These are phyloP conservation scores for Spialia ferax DNA, from an alignment of 2,888 invertebrate genomes.

Conservation along the genomic window DNA sequence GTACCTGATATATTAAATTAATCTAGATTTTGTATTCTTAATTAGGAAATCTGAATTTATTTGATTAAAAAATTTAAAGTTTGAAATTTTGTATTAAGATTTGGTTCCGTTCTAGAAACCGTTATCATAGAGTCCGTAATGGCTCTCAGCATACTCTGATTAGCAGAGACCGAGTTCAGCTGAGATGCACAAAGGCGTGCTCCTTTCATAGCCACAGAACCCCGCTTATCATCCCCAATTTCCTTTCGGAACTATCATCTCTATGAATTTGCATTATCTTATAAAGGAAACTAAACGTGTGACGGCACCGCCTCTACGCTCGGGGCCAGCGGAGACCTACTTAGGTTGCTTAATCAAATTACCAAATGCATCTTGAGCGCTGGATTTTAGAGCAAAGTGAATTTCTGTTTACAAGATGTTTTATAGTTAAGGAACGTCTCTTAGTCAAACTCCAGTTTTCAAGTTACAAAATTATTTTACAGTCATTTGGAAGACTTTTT, in stretches of 20 bases:
- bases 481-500: too few species aligned
- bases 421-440: neutral
- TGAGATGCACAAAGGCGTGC: slow-evolving; percentile 28
- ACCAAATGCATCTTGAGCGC: slow-evolving; percentile 15
- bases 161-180: neutral
- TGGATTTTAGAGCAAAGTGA: neutral
- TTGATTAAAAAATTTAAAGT: too few species aligned
- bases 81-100: neutral
- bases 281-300: slow-evolving; percentile 43
- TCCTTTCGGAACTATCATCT: slow-evolving; percentile 48
- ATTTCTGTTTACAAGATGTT: neutral
- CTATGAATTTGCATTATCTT: slow-evolving; percentile 47
- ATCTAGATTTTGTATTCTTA: too few species aligned
- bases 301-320: slow-evolving; percentile 16
- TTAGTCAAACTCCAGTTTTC: neutral
- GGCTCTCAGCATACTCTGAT: neutral
- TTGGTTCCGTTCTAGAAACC: neutral
- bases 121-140: neutral
- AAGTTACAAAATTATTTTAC: neutral
- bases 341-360: slow-evolving; percentile 9
- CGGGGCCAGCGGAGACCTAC: slow-evolving; percentile 2
- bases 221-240: slow-evolving; percentile 47
- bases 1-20: too few species aligned
- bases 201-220: slow-evolving; percentile 19
- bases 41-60: too few species aligned